phyloP scores from a whole-genome alignment of 2,888 invertebrate genomes.

The Andricus quercusramuli region DNA sequence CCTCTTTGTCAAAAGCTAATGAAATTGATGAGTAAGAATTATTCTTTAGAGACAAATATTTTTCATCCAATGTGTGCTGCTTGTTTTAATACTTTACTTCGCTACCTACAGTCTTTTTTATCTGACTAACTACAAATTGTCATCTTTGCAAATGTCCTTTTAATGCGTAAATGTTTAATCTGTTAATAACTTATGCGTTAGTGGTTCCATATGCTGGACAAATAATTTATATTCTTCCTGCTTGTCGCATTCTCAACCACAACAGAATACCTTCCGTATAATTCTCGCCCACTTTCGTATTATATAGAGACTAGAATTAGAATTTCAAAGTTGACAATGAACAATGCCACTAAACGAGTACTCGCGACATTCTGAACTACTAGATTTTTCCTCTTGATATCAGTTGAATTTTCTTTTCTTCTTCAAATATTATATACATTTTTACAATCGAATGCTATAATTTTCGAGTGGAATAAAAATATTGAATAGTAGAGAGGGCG shows the following conservation, averaged over 20 bases:
- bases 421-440: background rate
- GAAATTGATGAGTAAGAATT: too few relatives aligned
- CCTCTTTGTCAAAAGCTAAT: too few relatives aligned
- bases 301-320: constrained; percentile 32
- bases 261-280: constrained; percentile 2
- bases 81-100: too few relatives aligned
- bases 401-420: background rate
- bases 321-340: constrained; percentile 39
- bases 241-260: constrained; percentile 7
- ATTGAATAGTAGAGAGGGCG: too few relatives aligned
- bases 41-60: too few relatives aligned
- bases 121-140: too few relatives aligned
- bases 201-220: background rate
- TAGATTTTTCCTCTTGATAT: background rate
- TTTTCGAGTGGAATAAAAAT: too few relatives aligned
- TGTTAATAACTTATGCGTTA: background rate
- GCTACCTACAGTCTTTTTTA: too few relatives aligned
- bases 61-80: too few relatives aligned
- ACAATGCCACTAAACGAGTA: constrained; percentile 2
- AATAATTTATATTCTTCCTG: background rate
- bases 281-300: constrained; percentile 20
- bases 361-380: background rate
- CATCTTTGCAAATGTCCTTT: background rate
- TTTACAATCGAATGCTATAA: too few relatives aligned
- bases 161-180: background rate